Evolutionary conservation across 2,888 invertebrate genomes (phyloP).

Genomic region (Zonitis immaculata): DNA sequence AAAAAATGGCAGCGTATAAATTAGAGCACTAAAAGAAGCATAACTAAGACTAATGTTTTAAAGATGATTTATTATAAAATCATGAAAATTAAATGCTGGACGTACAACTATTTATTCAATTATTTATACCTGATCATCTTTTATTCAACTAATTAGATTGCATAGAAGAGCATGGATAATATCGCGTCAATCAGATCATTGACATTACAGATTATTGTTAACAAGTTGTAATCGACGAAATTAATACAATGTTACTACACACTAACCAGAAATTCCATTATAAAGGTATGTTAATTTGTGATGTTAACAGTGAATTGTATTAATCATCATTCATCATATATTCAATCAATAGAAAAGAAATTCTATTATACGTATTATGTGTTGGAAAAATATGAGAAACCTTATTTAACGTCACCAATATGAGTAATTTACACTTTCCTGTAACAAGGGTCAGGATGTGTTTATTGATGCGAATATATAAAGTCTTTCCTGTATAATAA

Average conservation of each 20-base stretch:
- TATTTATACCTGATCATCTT: background rate
- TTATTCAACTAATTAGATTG: background rate
- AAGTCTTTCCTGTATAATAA: constrained; percentile 1
- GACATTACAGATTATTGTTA: background rate
- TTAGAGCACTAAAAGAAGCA: background rate
- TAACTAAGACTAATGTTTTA: background rate
- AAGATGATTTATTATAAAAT: background rate
- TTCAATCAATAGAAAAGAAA: no score
- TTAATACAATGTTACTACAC: background rate
- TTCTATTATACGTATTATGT: no score
- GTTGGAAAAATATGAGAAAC: no score
- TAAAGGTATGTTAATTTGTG: no score
- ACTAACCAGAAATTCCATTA: background rate
- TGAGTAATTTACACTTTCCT: constrained; percentile 6
- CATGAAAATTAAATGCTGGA: background rate
- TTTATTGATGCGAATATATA: constrained; percentile 3
- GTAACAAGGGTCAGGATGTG: background rate
- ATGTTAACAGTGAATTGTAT: no score
- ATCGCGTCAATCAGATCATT: background rate
- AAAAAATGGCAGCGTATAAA: constrained; percentile 1
- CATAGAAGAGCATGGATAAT: background rate
- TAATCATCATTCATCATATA: no score
- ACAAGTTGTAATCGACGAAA: background rate
- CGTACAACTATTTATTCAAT: background rate
- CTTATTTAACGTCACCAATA: background rate